These are phyloP conservation scores for Samia ricini DNA, from an alignment of 1,140 invertebrate species.

Conservation along the genomic window DNA sequence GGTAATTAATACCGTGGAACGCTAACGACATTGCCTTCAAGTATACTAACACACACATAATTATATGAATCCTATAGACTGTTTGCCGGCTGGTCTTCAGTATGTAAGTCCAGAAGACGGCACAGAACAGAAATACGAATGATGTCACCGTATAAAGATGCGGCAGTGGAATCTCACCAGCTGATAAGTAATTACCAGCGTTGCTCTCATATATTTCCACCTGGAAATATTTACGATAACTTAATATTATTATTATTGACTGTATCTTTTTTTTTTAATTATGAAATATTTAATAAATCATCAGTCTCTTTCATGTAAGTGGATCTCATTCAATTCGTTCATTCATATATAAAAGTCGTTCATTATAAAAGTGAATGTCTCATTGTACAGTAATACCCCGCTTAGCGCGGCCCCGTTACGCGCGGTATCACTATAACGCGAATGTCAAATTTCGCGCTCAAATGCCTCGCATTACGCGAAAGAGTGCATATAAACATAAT, in stretches of 20 bases:
- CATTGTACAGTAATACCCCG: no score
- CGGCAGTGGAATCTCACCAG: slow-evolving; percentile 97
- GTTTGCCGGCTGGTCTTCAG: slow-evolving; percentile 90
- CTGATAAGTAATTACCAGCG: slow-evolving; percentile 94
- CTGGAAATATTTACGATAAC: slow-evolving; percentile 75
- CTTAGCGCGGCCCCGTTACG: no score
- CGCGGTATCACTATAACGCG: no score
- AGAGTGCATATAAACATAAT: no score
- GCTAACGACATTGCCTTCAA: slow-evolving; percentile 95
- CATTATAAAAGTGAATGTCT: no score
- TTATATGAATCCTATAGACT: slow-evolving; percentile 97
- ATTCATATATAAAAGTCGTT: no score
- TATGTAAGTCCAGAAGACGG: slow-evolving; percentile 94
- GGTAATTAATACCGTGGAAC: slow-evolving; percentile 98
- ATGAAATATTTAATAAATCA: no score
- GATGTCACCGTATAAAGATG: slow-evolving; percentile 95
- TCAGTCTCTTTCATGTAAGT: no score
- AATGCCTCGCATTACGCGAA: no score
- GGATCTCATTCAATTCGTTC: no score
- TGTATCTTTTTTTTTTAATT: background rate
- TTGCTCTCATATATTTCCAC: slow-evolving; percentile 92
- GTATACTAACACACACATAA: slow-evolving; percentile 97
- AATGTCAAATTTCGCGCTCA: no score
- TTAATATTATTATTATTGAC: background rate
- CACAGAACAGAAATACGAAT: slow-evolving; percentile 92